Base-by-base conservation (phyloP, 2,888 invertebrate genomes). In the Arge pagana region DNA sequence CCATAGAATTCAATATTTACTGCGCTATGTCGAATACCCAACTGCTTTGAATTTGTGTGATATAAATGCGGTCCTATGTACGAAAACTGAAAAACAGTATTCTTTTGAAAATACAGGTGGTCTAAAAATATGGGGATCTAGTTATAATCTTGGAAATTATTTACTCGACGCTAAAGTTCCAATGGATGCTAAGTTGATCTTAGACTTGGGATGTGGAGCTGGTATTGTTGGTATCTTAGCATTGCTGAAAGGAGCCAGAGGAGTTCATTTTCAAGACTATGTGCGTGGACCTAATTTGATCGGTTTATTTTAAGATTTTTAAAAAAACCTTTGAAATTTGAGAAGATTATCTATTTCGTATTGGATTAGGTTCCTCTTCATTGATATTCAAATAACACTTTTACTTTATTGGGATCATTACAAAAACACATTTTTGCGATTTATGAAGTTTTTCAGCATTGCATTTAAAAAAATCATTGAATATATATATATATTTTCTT, bases 111-210 rank as follows among this genome's bases (percentile, higher is more conserved):
- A 40, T n/a, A 41, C 67, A 93, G 96, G 96, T 64, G 97, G 97
- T 7, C 80, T 95, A 23, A 96, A 96, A 81, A 85, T 96, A 54
- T 97, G 97, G 97, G 96, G 97, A 79, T 94, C 96, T 68, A 91
- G 93, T 4, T 80, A 84, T 64, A 96, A 96, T 74, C 76, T 96
- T 49, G 77, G 88, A 28, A 75, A 83, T 54, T 92, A 86, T 73
- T 72, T 95, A 28, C 66, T 78, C 19, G 63, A 77, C 28, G 58
- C 74, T 31, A 65, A 77, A 24, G 66, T 77, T 13, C 56, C 76
- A 5, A 78, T 84, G 11, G 67, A 81, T 33, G 74, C 78, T 18
- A 85, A 82, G 64, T 78, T 74, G 39, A 85, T 95, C 0, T 77
- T 96, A 42, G 96, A 96, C 81, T 80, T 96, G 53, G 97, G 97